Base-by-base conservation (phyloP, 2,888 invertebrate species). In the Hoplodrina blanda region DNA sequence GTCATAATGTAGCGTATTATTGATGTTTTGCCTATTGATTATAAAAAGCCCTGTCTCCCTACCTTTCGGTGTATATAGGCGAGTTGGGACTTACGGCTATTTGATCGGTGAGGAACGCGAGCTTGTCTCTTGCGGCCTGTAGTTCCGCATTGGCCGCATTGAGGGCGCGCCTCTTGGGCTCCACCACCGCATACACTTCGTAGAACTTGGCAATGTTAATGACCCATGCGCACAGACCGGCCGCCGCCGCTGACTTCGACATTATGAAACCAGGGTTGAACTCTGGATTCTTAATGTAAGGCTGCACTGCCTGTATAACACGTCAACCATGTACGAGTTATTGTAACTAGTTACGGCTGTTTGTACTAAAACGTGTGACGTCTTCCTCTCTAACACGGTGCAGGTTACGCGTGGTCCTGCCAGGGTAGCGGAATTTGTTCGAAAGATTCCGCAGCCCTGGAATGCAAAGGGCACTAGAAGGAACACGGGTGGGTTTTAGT, bases 151-250 rank as follows among this genome's bases (percentile, higher is more conserved):
- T 99, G 17, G 99, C 99, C 73, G 97, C 97, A 25, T 97, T 97
- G 37, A 99, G 96, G 3, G 99, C 99, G 69, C 97, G 96, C 87
- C 99, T 96, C 89, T 99, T 98, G 25, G 99, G 99, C 90, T 99
- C 99, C 0, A 99, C 99, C 49, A 98, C 98, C 75, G 98, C 98
- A 93, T 98, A 99, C 41, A 99, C 98, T 66, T 98, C 98, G 93
- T 98, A 98, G 94, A 98, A 99, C 85, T 97, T 98, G 89, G 98
- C 96, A 80, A 99, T 99, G 92, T 99, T 99, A 82, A 98, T 97
- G 2, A 98, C 99, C 99, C 99, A 99, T 2, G 99, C 97, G 89
- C 99, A 99, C 11, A 99, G 96, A 33, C 99, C 98, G 64, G 99
- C 98, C 25, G 99, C 99, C 19, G 99, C 99, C 46, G 97, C 96